A percentile compares a stretch with the other conserved stretches of the same genome.
These are phyloP conservation scores for Lynx canadensis DNA, from an alignment of 2,113 vertebrate genomes.

Conservation along the genomic window DNA sequence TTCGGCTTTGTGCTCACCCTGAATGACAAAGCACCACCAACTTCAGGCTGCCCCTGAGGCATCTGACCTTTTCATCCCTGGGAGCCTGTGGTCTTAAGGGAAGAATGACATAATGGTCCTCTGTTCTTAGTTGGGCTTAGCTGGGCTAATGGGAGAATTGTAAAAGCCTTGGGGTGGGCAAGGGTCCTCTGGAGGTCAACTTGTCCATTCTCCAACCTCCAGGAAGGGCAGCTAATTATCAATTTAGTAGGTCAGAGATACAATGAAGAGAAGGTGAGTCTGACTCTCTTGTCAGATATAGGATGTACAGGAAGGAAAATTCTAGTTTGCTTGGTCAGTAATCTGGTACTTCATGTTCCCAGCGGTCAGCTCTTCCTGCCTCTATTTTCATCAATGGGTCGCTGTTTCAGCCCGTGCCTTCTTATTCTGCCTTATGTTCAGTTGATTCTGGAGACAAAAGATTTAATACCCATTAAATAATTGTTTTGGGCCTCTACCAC, in stretches of 20 bases:
- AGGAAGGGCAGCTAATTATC: conserved; percentile 42
- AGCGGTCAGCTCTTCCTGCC: neutral
- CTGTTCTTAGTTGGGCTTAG: conserved; percentile 68
- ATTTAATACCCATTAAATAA: neutral
- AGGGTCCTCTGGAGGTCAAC: conserved; percentile 56
- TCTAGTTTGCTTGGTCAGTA: neutral
- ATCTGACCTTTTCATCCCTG: conserved; percentile 73
- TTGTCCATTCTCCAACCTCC: conserved; percentile 39
- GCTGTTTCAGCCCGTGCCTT: neutral
- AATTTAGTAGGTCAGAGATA: conserved; percentile 10
- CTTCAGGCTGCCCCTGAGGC: conserved; percentile 48
- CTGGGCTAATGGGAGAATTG: conserved; percentile 11
- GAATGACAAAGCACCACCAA: conserved; percentile 58
- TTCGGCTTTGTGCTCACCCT: conserved; percentile 54
- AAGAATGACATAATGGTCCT: conserved; percentile 69
- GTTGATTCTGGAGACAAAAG: neutral
- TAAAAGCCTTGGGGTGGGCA: conserved; percentile 39
- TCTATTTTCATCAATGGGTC: neutral
- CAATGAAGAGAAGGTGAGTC: conserved; percentile 18
- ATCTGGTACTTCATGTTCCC: neutral
- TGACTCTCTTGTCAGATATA: conserved; percentile 16
- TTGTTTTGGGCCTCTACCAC: neutral
- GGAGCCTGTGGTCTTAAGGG: conserved; percentile 58
- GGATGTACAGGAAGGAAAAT: neutral
- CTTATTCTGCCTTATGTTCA: neutral